Conservation (phyloP, 2,797 vertebrate genomes). For the Falco peregrinus region DNA sequence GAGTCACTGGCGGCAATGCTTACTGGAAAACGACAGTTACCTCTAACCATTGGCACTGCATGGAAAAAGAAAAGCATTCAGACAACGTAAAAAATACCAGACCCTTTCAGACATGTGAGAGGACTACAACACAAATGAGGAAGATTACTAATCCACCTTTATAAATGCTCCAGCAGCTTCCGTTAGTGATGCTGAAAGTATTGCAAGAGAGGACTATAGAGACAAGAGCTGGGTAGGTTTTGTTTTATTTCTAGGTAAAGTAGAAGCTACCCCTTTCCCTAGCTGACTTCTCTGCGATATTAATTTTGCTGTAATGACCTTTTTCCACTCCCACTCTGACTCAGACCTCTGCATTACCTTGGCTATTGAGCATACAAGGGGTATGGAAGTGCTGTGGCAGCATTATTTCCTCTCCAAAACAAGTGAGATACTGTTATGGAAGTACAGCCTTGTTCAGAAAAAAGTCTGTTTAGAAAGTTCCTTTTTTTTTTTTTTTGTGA, state of each 20-base stretch:
- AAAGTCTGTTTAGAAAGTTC: not conserved
- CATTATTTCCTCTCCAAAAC: not conserved
- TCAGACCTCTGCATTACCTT: not conserved
- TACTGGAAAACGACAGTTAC: not conserved
- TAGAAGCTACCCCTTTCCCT: not conserved
- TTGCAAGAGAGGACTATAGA: not conserved
- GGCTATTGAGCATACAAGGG: not conserved
- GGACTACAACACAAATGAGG: not conserved
- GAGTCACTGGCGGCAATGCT: not conserved
- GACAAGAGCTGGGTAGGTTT: not conserved
- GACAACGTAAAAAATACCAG: not conserved
- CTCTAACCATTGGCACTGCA: not conserved
- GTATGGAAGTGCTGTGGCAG: not conserved
- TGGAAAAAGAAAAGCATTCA: not conserved
- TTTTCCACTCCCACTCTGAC: not conserved
- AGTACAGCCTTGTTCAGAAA: not conserved
- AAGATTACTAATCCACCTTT: not conserved
- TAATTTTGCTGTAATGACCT: not conserved
- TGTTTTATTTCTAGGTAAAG: not conserved
- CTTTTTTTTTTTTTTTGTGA: not conserved
- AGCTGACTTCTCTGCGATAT: not conserved
- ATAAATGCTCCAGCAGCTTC: not conserved
- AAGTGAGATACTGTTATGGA: not conserved
- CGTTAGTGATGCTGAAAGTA: not conserved
- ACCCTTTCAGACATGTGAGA: not conserved